These are phyloP conservation scores for Holothuria glaberrima DNA, from an alignment of 35 echinoderm and acorn worm genomes.

Conservation along the genomic window DNA sequence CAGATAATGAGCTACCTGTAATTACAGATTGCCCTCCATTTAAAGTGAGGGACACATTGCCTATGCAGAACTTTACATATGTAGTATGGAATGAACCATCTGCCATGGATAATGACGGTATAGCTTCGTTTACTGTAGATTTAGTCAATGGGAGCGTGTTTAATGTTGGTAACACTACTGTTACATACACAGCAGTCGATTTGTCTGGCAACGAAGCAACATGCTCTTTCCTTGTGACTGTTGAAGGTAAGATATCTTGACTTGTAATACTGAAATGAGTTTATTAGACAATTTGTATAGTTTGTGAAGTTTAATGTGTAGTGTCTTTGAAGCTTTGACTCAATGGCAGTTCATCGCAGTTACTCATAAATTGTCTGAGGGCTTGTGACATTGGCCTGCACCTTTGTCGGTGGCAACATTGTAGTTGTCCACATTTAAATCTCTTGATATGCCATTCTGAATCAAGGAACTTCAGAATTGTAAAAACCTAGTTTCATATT, in stretches of 20 bases:
- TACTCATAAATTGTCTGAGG: too few relatives aligned
- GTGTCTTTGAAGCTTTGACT: too few relatives aligned
- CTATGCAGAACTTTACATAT: background rate
- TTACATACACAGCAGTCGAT: constrained; percentile 18
- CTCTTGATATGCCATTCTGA: too few relatives aligned
- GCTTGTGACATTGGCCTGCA: too few relatives aligned
- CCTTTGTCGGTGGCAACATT: too few relatives aligned
- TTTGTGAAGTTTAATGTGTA: too few relatives aligned
- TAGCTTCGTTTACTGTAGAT: background rate
- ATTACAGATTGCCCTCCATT: constrained; percentile 13
- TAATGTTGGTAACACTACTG: constrained; percentile 36
- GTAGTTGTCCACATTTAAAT: too few relatives aligned
- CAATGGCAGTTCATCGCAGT: too few relatives aligned
- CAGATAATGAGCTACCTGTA: constrained; percentile 37
- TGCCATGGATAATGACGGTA: constrained; percentile 18
- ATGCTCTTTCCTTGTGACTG: constrained; percentile 26
- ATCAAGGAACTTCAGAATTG: too few relatives aligned
- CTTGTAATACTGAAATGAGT: background rate
- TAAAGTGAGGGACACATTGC: background rate
- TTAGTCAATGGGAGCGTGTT: background rate
- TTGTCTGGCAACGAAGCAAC: background rate
- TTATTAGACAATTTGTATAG: too few relatives aligned
- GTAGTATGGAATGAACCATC: background rate
- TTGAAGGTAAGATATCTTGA: constrained; percentile 9
- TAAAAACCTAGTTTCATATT: too few relatives aligned